A percentile compares a stretch with the other conserved stretches of the same genome.
phyloP scores from a whole-genome alignment of 2,113 vertebrate genomes.

The Lophura nycthemera region DNA sequence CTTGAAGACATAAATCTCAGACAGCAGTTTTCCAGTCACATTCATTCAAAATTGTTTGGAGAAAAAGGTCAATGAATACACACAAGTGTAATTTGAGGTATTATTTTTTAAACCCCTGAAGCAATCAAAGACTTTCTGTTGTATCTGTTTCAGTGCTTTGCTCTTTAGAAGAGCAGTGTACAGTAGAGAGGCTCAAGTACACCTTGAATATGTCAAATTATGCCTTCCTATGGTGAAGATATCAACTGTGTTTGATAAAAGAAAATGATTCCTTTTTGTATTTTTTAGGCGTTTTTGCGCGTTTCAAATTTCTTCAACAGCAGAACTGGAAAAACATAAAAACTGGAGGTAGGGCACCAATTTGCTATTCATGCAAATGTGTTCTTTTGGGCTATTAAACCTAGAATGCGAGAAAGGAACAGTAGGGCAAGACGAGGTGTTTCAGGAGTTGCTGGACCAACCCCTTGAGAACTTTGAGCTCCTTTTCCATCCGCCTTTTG shows the following conservation, averaged over 20 bases:
- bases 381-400: no score
- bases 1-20: not conserved
- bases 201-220: not conserved
- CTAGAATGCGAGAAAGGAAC: no score
- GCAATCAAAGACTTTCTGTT: not conserved
- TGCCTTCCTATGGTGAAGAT: not conserved
- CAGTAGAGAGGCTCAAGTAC: slow-evolving; percentile 16
- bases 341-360: no score
- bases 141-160: slow-evolving; percentile 25
- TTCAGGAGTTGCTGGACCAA: no score
- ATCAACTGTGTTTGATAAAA: not conserved
- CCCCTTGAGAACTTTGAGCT: no score
- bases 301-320: no score
- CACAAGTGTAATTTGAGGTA: not conserved
- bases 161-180: not conserved
- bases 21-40: not conserved
- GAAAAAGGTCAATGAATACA: not conserved
- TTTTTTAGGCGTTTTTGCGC: no score
- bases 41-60: not conserved
- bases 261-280: no score
- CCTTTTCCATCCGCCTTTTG: no score
- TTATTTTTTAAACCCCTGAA: not conserved
- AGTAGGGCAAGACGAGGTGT: no score
- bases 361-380: no score
- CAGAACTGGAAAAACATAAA: not conserved